Evolutionary conservation across 1,140 invertebrate genomes (phyloP).

Genomic region (Drosophila kanapiae): DNA sequence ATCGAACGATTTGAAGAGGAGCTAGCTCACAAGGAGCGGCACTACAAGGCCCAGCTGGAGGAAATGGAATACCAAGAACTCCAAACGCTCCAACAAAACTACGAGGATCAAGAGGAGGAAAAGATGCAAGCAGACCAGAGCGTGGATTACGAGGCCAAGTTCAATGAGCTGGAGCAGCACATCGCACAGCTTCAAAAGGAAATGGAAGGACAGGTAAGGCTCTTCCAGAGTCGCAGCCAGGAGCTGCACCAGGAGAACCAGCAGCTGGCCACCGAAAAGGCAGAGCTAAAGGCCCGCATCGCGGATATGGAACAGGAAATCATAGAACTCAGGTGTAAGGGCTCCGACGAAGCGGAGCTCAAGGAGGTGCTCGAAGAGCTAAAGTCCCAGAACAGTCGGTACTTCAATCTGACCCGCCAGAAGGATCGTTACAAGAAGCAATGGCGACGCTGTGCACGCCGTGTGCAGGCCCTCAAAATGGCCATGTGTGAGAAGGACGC

Average conservation of each 20-base stretch:
- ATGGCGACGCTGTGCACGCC: slow-evolving; percentile 47
- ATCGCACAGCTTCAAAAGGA: slow-evolving; percentile 41
- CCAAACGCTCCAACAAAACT: neutral
- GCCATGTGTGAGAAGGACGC: slow-evolving; percentile 46
- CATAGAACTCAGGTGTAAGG: slow-evolving; percentile 9
- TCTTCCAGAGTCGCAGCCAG: slow-evolving; percentile 45
- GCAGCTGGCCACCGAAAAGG: slow-evolving; percentile 45
- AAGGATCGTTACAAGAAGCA: slow-evolving; percentile 73
- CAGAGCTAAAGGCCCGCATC: slow-evolving; percentile 48
- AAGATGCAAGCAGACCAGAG: neutral
- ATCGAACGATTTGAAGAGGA: slow-evolving; percentile 49
- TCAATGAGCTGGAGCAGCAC: slow-evolving; percentile 57
- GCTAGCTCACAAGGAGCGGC: slow-evolving; percentile 30
- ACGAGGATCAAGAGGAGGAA: neutral
- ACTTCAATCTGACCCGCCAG: slow-evolving; percentile 41
- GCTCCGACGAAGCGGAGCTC: slow-evolving; percentile 23
- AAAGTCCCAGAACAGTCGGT: slow-evolving; percentile 49
- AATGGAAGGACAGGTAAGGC: slow-evolving; percentile 43
- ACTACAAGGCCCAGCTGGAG: slow-evolving; percentile 36
- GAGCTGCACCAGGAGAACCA: slow-evolving; percentile 59
- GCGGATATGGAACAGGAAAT: slow-evolving; percentile 59
- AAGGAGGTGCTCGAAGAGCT: slow-evolving; percentile 57
- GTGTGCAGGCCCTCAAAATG: slow-evolving; percentile 57
- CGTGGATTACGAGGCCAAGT: slow-evolving; percentile 42
- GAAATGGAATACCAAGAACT: slow-evolving; percentile 24